Evolutionary conservation across 2,113 vertebrate species (phyloP).

Genomic region (Otus sunia): DNA sequence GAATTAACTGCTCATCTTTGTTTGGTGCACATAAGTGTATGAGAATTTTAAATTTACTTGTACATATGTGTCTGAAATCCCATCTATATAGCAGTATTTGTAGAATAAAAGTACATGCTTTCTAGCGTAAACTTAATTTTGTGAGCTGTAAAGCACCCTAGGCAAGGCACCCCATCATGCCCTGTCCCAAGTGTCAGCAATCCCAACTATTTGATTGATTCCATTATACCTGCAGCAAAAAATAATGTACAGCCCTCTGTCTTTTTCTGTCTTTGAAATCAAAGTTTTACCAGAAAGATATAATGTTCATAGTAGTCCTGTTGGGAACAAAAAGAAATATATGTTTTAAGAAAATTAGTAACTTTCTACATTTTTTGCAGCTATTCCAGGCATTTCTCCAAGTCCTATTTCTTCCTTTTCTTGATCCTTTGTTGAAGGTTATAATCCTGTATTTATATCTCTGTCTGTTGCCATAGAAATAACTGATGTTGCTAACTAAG

Average conservation of each 20-base stretch:
- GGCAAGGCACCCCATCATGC: background rate
- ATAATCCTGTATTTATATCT: constrained; percentile 57
- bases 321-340: background rate
- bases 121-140: background rate
- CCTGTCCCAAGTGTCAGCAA: background rate
- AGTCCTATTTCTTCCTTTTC: constrained; percentile 33
- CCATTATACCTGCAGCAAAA: background rate
- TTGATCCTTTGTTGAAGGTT: constrained; percentile 49
- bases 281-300: background rate
- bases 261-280: background rate
- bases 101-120: background rate
- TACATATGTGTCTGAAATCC: background rate
- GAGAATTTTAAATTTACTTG: background rate
- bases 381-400: background rate
- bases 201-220: background rate
- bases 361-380: background rate
- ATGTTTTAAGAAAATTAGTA: background rate
- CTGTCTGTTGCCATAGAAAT: constrained; percentile 51
- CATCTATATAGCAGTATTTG: background rate
- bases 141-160: background rate
- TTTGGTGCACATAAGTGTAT: background rate
- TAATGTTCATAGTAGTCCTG: background rate
- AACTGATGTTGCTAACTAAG: constrained; percentile 30
- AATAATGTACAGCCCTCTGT: background rate
- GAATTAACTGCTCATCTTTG: background rate